Evolutionary conservation across 2,113 vertebrate genomes (phyloP), one percentile per base, ranked within the genome.

Genomic region (Silurus meridionalis): DNA sequence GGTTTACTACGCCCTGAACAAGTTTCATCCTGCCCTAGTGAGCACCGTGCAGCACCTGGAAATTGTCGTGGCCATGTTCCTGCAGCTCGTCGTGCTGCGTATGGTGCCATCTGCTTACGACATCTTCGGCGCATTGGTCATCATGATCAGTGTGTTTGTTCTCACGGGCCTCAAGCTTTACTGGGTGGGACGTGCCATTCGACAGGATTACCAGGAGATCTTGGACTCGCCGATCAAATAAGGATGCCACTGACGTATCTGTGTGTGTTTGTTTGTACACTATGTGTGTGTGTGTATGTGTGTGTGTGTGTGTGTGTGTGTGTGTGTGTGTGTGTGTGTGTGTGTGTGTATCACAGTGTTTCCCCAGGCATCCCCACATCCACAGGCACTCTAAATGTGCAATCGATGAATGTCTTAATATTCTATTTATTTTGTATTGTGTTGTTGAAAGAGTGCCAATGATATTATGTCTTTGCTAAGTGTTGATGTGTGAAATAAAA

Each of bases 1-100:
- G 46, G 97, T 99, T 81, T 99, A 99, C 94, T 96, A 99, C 0
- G 97, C 97, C 88, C 95, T 99, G 78, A 97, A 97, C 94, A 98
- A 96, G 93, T 99, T 99, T 90, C 97, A 99, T 89, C 97, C 98
- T 0, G 97, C 98, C 69, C 93, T 99, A 95, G 98, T 99, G 87
- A 99, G 98, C 94, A 99, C 97, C 0, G 96, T 99, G 21, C 98
- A 99, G 91, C 97, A 99, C 91, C 92, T 99, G 77, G 98, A 99
- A 93, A 97, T 99, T 37, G 97, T 99, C 79, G 96, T 98, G 0
- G 96, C 98, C 86, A 99, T 99, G 97, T 91, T 97, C 85, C 95
- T 99, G 74, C 98, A 99, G 93, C 96, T 99, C n/a, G 90, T 97
- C 0, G 97, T 99, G 83, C 91, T 99, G 91, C 95, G 63, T 50